Percentiles rank a stretch among this genome's conserved stretches.
Conservation (phyloP, 92 coral and sea anemone species). For the Heteractis magnifica region DNA sequence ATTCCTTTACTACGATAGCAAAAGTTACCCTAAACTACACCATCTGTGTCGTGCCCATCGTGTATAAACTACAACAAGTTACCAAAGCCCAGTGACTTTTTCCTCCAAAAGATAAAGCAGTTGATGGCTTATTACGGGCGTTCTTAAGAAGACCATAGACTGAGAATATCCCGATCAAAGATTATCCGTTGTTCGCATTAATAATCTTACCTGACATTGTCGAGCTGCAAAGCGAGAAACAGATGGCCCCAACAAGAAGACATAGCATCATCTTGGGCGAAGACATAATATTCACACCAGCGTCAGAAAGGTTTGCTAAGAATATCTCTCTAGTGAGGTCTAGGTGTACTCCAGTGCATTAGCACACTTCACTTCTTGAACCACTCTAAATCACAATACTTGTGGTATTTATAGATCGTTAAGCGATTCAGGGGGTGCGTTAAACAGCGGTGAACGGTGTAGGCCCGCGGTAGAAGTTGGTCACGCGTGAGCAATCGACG, state of each 20-base stretch:
- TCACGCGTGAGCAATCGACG: background rate
- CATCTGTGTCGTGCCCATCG: background rate
- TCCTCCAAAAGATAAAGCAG: background rate
- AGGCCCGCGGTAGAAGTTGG: background rate
- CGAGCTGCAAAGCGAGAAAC: background rate
- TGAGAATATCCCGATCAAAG: background rate
- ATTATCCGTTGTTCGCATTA: background rate
- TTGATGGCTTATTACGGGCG: background rate
- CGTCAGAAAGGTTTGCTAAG: background rate
- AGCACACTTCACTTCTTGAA: background rate
- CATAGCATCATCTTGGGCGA: background rate
- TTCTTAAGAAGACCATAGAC: background rate
- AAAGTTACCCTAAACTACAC: background rate
- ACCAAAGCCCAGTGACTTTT: background rate
- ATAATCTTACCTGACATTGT: background rate
- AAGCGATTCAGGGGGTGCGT: background rate
- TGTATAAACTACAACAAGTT: background rate
- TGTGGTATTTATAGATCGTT: conserved; percentile 4
- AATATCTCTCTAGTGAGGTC: background rate
- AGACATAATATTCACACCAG: background rate
- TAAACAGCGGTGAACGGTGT: background rate
- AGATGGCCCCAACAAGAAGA: conserved; percentile 3
- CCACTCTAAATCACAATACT: background rate
- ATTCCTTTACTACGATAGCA: background rate
- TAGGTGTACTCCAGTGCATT: conserved; percentile 1